phyloP scores from a whole-genome alignment of 2,888 invertebrate genomes.

The Chrysodeixis includens region DNA sequence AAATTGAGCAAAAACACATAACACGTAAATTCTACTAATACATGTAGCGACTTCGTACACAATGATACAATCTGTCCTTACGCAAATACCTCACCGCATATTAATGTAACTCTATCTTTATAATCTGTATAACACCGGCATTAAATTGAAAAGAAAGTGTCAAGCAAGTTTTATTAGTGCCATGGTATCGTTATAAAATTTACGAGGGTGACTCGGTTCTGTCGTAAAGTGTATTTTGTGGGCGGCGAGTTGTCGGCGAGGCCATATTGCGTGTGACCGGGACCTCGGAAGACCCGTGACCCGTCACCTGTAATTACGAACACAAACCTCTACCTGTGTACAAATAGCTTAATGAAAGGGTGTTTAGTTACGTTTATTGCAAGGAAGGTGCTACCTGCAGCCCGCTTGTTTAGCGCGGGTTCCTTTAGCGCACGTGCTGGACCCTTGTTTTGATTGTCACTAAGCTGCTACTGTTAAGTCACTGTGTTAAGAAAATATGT shows the following conservation, averaged over 20 bases:
- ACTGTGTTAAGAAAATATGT: not conserved
- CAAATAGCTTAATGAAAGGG: constrained; percentile 57
- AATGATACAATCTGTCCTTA: constrained; percentile 48
- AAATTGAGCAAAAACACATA: too few relatives aligned
- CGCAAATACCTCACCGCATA: constrained; percentile 47
- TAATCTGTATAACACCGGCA: constrained; percentile 49
- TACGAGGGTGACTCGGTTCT: constrained; percentile 41
- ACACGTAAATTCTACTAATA: constrained; percentile 29
- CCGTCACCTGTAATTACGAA: constrained; percentile 51
- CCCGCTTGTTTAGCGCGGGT: constrained; percentile 31
- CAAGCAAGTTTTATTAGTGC: constrained; percentile 52
- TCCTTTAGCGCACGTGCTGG: not conserved
- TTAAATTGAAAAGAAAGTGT: constrained; percentile 52
- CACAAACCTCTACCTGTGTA: constrained; percentile 48
- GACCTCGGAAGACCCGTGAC: constrained; percentile 35
- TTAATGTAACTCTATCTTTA: constrained; percentile 30
- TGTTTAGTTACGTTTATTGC: constrained; percentile 44
- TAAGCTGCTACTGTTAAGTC: not conserved
- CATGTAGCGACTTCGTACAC: constrained; percentile 31
- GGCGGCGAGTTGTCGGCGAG: constrained; percentile 14
- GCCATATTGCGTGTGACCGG: constrained; percentile 50
- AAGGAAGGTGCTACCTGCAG: constrained; percentile 13
- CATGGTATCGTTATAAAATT: constrained; percentile 49
- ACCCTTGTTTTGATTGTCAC: not conserved
- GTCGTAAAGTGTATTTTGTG: constrained; percentile 43